Percentiles rank a stretch among this genome's conserved stretches.
Evolutionary conservation across 2,113 vertebrate species (phyloP).

Genomic region (Ptychochromis oligacanthus): DNA sequence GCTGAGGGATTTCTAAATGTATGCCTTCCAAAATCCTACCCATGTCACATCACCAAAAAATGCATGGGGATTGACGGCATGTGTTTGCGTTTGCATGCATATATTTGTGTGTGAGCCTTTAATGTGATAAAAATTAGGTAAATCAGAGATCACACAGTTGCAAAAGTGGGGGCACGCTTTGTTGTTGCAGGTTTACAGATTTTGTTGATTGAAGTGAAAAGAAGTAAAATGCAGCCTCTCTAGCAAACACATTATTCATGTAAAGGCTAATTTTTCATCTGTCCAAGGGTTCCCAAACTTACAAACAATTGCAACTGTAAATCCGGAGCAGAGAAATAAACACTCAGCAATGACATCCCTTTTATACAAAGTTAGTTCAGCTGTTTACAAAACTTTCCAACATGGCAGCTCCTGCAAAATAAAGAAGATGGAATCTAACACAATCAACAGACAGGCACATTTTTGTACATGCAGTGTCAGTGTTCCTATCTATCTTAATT

Average conservation of each 20-base stretch:
- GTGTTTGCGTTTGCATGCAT: not conserved
- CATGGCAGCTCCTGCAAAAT: conserved; percentile 23
- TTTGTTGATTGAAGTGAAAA: not conserved
- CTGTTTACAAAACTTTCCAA: conserved; percentile 23
- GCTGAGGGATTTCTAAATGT: conserved; percentile 32
- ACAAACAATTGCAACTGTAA: not conserved
- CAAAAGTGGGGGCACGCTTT: not conserved
- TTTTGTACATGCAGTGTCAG: not conserved
- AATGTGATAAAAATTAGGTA: conserved; percentile 52
- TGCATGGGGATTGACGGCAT: not conserved
- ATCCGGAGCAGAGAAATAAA: conserved; percentile 23
- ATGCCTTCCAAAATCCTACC: conserved; percentile 25
- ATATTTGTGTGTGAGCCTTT: conserved; percentile 22
- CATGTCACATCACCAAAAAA: conserved; percentile 58
- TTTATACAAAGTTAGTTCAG: conserved; percentile 1
- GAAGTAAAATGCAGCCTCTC: not conserved
- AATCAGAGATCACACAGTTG: conserved; percentile 39
- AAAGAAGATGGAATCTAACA: not conserved
- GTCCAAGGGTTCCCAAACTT: not conserved
- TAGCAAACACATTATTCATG: conserved; percentile 1
- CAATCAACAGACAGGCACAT: conserved; percentile 23
- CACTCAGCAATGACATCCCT: not conserved
- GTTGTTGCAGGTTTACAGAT: not conserved
- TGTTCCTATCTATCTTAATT: conserved; percentile 22
- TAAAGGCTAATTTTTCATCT: no score